Percentiles rank a stretch among this genome's conserved stretches.
These are phyloP conservation scores for Acanthosepion pharaonis DNA, from an alignment of 2,888 invertebrate genomes.

Conservation along the genomic window DNA sequence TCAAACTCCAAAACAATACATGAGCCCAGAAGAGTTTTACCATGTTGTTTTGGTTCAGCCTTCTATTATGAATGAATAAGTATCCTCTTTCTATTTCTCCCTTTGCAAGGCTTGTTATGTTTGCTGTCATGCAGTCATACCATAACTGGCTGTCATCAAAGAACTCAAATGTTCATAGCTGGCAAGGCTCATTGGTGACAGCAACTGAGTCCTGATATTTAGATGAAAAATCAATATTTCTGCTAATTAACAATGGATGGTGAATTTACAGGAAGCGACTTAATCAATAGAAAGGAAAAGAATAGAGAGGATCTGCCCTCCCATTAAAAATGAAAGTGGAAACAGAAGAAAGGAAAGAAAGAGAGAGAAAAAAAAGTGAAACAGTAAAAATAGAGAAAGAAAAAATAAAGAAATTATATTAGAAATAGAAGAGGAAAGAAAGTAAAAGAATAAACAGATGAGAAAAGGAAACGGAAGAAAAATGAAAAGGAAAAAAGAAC, in stretches of 20 bases:
- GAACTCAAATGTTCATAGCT: too few relatives aligned
- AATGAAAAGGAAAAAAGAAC: neutral
- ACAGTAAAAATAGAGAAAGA: too few relatives aligned
- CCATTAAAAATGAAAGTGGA: neutral
- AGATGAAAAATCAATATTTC: conserved; percentile 44
- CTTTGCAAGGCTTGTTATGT: neutral
- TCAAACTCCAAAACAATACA: neutral
- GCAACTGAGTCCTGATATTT: neutral
- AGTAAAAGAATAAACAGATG: too few relatives aligned
- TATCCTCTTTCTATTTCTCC: neutral
- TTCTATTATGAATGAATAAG: neutral
- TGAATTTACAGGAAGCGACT: conserved; percentile 24
- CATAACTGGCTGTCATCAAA: neutral
- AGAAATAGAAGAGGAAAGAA: neutral
- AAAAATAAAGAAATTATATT: too few relatives aligned
- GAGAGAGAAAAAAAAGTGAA: neutral
- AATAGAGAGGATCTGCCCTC: neutral
- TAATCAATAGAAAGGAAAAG: conserved; percentile 39
- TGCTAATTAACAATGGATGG: conserved; percentile 41
- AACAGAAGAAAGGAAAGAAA: neutral
- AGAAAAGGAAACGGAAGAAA: neutral
- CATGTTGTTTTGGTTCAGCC: neutral
- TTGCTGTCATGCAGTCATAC: conserved; percentile 14
- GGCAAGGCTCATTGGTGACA: neutral
- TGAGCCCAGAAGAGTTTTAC: too few relatives aligned